Percentiles rank a stretch among this genome's conserved stretches.
Evolutionary conservation across 2,797 vertebrate species (phyloP).

Genomic region (Aphelocoma californica): DNA sequence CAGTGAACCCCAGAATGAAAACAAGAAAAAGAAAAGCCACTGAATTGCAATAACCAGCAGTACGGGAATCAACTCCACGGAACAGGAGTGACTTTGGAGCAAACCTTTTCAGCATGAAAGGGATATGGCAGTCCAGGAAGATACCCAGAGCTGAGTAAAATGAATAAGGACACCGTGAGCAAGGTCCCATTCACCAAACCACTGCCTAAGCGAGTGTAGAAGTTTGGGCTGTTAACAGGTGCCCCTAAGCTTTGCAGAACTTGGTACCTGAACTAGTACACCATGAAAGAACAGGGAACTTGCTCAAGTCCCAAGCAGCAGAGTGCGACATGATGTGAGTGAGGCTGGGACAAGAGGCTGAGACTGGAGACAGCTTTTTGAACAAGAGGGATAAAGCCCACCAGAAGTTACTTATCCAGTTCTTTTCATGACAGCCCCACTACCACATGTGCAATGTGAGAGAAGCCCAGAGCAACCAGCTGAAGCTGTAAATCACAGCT

Average conservation of each 20-base stretch:
- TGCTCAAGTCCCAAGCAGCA: neutral
- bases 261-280: neutral
- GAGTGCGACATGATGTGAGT: neutral
- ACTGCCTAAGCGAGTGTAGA: neutral
- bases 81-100: neutral
- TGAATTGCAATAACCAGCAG: neutral
- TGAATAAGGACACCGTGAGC: neutral
- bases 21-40: neutral
- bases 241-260: neutral
- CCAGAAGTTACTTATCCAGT: neutral
- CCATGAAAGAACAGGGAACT: neutral
- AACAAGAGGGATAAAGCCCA: neutral
- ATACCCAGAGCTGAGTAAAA: neutral
- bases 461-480: neutral
- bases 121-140: neutral
- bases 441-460: neutral
- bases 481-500: neutral
- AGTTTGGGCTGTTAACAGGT: neutral
- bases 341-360: rapidly evolving
- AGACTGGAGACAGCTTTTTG: neutral
- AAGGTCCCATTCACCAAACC: neutral
- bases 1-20: neutral
- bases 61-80: neutral
- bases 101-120: neutral
- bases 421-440: neutral